phyloP scores from a whole-genome alignment of 2,113 vertebrate genomes.

The Myotis davidii region DNA sequence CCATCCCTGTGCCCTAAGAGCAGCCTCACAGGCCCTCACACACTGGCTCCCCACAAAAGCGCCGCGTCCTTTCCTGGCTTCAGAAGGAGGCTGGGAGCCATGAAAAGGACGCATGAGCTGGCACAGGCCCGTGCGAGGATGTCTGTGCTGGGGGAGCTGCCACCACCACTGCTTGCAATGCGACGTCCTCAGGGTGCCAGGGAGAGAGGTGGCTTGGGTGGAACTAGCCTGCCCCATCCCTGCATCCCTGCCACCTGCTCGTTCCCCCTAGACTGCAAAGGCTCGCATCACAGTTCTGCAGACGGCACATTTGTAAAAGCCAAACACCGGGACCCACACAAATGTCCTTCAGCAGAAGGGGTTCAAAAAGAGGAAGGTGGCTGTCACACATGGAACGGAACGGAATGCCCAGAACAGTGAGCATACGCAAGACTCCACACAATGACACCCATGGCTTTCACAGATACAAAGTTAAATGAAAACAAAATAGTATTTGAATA shows the following conservation, averaged over 20 bases:
- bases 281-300: background rate
- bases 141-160: background rate
- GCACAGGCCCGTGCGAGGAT: background rate
- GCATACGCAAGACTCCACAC: background rate
- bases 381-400: background rate
- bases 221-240: rapidly evolving
- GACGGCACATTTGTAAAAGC: background rate
- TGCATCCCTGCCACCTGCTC: background rate
- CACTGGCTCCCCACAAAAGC: background rate
- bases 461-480: background rate
- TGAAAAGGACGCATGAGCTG: background rate
- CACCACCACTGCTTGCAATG: background rate
- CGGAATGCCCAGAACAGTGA: background rate
- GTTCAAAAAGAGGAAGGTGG: background rate
- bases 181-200: rapidly evolving
- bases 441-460: background rate
- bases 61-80: background rate
- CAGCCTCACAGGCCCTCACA: background rate
- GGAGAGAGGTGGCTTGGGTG: too few relatives aligned
- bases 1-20: background rate
- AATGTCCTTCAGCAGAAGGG: background rate
- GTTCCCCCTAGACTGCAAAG: background rate
- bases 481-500: background rate
- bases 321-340: background rate
- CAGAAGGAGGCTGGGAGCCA: background rate